A percentile compares a stretch with the other conserved stretches of the same genome.
Conservation (phyloP, 2,113 vertebrate genomes). For the Megaceryle maxima region DNA sequence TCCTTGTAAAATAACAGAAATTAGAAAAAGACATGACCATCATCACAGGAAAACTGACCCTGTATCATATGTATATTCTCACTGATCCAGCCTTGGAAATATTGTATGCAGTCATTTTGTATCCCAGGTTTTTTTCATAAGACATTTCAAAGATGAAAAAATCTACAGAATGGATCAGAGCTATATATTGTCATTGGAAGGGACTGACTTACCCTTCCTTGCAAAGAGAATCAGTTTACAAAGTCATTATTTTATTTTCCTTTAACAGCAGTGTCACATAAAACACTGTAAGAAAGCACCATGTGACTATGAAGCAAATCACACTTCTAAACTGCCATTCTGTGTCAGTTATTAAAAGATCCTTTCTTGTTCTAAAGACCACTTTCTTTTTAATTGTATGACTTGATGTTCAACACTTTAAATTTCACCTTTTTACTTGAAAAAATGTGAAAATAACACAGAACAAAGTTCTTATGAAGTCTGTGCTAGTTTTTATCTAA, state of each 20-base stretch:
- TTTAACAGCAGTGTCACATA: not conserved
- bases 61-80: not conserved
- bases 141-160: not conserved
- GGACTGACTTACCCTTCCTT: not conserved
- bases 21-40: not conserved
- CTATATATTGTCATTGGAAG: not conserved
- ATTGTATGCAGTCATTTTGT: not conserved
- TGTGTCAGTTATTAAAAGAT: slow-evolving; percentile 41
- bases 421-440: slow-evolving; percentile 21
- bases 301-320: not conserved
- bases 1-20: not conserved
- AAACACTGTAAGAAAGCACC: not conserved
- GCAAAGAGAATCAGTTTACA: not conserved
- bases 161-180: not conserved
- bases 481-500: not conserved
- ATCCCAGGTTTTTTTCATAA: not conserved
- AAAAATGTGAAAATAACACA: slow-evolving; percentile 15
- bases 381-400: not conserved
- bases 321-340: slow-evolving; percentile 22
- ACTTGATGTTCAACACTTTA: slow-evolving; percentile 8
- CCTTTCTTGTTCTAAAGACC: not conserved
- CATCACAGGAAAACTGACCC: not conserved
- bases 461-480: slow-evolving; percentile 10
- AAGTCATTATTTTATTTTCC: not conserved
- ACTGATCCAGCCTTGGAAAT: not conserved